Conservation (phyloP, 2,888 invertebrate genomes). For the Tiliacea aurago region DNA sequence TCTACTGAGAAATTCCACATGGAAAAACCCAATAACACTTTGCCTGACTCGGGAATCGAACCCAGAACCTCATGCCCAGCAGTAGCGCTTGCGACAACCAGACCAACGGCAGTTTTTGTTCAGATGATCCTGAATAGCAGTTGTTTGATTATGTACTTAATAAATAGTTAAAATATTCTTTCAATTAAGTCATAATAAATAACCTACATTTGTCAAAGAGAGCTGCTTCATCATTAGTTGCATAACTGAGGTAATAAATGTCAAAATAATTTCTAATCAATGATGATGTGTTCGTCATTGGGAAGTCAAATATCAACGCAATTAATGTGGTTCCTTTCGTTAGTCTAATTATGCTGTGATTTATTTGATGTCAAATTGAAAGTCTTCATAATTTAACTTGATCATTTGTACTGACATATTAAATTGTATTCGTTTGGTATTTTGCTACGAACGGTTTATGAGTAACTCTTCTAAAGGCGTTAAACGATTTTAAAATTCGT, state of each 20-base stretch:
- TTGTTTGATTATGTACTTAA: not conserved
- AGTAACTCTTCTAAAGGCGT: too few species aligned
- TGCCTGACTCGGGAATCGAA: too few species aligned
- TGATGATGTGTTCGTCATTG: slow-evolving; percentile 38
- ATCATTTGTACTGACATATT: slow-evolving; percentile 6
- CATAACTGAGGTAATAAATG: slow-evolving; percentile 37
- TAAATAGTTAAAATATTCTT: not conserved
- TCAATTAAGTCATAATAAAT: slow-evolving; percentile 17
- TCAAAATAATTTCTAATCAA: slow-evolving; percentile 54
- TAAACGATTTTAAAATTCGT: not conserved
- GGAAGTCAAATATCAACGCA: slow-evolving; percentile 52
- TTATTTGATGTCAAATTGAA: slow-evolving; percentile 36
- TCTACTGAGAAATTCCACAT: too few species aligned
- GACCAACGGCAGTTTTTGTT: too few species aligned
- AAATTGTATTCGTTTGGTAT: not conserved
- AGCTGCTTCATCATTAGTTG: slow-evolving; percentile 28
- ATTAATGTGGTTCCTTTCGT: slow-evolving; percentile 41
- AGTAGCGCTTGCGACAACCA: too few species aligned
- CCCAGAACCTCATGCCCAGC: too few species aligned
- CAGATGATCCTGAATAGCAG: not conserved
- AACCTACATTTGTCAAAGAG: slow-evolving; percentile 34
- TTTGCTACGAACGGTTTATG: not conserved
- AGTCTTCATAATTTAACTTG: slow-evolving; percentile 4
- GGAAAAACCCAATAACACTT: too few species aligned
- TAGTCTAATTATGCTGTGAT: slow-evolving; percentile 37